A percentile compares a stretch with the other conserved stretches of the same genome.
Conservation (phyloP, 1,140 invertebrate genomes). For the Coptotermes formosanus region DNA sequence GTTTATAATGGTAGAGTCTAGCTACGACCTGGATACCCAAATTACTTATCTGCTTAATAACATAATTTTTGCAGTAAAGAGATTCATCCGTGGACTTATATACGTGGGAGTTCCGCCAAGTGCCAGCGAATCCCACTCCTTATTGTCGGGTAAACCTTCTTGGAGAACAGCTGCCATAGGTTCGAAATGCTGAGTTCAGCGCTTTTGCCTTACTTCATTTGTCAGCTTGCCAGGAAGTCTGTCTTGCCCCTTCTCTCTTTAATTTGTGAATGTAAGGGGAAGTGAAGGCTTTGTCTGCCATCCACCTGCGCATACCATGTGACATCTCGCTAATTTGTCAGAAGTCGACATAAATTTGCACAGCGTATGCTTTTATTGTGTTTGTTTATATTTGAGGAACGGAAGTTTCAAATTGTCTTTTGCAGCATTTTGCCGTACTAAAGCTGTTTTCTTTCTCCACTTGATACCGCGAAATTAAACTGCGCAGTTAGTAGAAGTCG, state of each 20-base stretch:
- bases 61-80: too few relatives aligned
- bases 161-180: conserved; percentile 1
- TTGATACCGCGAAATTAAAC: neutral
- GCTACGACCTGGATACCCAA: too few relatives aligned
- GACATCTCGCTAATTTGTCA: neutral
- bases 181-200: neutral
- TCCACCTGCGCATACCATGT: neutral
- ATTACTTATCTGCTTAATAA: too few relatives aligned
- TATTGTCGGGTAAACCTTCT: neutral
- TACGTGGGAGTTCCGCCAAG: neutral
- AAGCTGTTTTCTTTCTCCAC: neutral
- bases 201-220: neutral
- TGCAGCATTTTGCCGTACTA: neutral
- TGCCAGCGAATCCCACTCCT: neutral
- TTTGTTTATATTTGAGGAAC: neutral
- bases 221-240: conserved; percentile 12
- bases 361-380: too few relatives aligned
- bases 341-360: too few relatives aligned
- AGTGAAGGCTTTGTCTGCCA: neutral
- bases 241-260: neutral
- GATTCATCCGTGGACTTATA: too few relatives aligned
- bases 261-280: neutral
- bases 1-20: too few relatives aligned
- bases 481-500: neutral
- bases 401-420: neutral